Evolutionary conservation across 2,797 vertebrate species (phyloP).

Genomic region (Lepus oiostolus): DNA sequence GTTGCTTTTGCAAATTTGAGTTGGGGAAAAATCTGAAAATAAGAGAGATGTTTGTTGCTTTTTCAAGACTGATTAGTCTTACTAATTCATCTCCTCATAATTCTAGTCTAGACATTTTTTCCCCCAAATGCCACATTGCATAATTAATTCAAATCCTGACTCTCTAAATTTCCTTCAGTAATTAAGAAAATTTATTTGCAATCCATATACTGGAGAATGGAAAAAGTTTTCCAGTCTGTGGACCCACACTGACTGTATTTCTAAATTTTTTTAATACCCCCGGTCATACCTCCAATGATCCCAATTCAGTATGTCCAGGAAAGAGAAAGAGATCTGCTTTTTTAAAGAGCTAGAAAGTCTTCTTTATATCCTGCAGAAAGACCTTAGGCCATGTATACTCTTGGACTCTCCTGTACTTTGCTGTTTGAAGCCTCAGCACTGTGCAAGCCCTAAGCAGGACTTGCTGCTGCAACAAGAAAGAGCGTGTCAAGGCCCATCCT

Average conservation of each 20-base stretch:
- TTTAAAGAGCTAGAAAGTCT: background rate
- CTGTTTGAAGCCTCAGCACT: background rate
- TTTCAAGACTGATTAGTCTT: constrained; percentile 36
- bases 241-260: background rate
- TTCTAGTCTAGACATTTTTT: constrained; percentile 21
- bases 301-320: background rate
- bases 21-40: constrained; percentile 29
- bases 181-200: background rate
- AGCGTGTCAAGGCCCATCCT: background rate
- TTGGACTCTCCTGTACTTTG: background rate
- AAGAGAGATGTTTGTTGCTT: constrained; percentile 2
- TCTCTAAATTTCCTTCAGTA: background rate
- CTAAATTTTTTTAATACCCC: background rate
- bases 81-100: background rate
- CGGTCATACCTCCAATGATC: background rate
- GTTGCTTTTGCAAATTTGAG: constrained; percentile 56
- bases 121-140: background rate
- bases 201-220: background rate
- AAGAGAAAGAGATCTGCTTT: background rate
- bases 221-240: background rate
- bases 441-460: background rate
- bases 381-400: too few species aligned
- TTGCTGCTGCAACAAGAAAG: background rate
- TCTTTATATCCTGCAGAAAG: background rate
- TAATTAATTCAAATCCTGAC: constrained; percentile 8